A percentile compares a stretch with the other conserved stretches of the same genome.
phyloP scores from a whole-genome alignment of 2,888 invertebrate species.

The Creontiades dilutus region DNA sequence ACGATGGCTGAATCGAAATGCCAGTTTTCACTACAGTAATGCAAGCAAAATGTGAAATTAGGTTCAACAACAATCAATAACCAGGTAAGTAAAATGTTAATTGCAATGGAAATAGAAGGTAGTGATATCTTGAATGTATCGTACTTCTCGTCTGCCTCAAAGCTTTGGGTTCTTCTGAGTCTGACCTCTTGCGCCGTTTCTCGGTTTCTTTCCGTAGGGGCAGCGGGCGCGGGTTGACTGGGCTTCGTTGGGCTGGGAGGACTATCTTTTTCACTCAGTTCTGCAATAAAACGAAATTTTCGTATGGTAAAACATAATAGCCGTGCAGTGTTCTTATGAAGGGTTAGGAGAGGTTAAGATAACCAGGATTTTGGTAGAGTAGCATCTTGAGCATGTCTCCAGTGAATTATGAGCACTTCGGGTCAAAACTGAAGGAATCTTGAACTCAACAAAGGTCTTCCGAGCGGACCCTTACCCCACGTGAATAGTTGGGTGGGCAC shows the following conservation, averaged over 20 bases:
- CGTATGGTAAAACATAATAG: too few species aligned
- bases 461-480: too few species aligned
- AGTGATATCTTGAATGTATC: neutral
- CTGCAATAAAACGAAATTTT: too few species aligned
- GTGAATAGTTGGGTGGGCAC: too few species aligned
- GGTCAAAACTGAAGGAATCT: too few species aligned
- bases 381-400: too few species aligned
- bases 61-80: constrained; percentile 4
- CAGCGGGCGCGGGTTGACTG: constrained; percentile 54
- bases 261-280: constrained; percentile 79
- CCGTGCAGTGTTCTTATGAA: too few species aligned
- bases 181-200: constrained; percentile 83
- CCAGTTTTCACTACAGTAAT: neutral
- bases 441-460: too few species aligned
- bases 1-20: neutral
- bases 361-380: too few species aligned
- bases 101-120: neutral
- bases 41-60: constrained; percentile 9
- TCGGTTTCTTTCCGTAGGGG: constrained; percentile 46
- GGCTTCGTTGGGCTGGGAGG: constrained; percentile 77
- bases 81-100: constrained; percentile 5
- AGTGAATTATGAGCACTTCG: too few species aligned
- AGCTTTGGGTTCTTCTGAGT: constrained; percentile 90
- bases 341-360: too few species aligned
- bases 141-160: constrained; percentile 92